Conservation (phyloP, 2,888 invertebrate species). For the Amiota mariae region DNA sequence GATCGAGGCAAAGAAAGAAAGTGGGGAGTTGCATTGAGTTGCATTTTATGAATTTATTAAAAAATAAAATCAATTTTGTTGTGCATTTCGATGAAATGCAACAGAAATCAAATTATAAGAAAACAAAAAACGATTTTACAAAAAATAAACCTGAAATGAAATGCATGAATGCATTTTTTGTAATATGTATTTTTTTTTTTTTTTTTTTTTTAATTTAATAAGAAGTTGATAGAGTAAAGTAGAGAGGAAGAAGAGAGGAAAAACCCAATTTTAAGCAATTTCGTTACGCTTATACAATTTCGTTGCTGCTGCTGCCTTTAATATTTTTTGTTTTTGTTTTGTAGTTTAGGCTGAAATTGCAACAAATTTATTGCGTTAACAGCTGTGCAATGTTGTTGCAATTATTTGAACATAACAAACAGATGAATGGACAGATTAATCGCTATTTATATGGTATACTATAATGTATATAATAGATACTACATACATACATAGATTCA, state of each 20-base stretch:
- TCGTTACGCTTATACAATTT: constrained; percentile 60
- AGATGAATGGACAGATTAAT: no score
- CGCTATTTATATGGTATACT: no score
- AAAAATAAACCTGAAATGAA: constrained; percentile 24
- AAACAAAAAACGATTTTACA: not conserved
- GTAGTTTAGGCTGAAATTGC: constrained; percentile 33
- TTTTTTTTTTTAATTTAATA: no score
- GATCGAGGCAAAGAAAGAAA: not conserved
- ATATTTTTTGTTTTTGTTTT: constrained; percentile 22
- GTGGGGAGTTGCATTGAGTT: not conserved
- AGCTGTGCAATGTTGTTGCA: constrained; percentile 28
- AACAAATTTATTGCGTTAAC: not conserved
- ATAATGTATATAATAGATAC: no score
- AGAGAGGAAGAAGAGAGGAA: not conserved
- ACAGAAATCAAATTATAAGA: not conserved
- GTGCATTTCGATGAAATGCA: not conserved
- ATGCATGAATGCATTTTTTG: constrained; percentile 51
- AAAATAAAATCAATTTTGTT: not conserved
- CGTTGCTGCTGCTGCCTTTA: constrained; percentile 26
- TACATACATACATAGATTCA: not conserved
- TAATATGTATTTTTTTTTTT: constrained; percentile 37
- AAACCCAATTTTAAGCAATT: constrained; percentile 30
- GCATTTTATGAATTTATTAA: constrained; percentile 10
- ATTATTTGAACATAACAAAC: constrained; percentile 21
- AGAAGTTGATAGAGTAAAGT: not conserved